Conservation (phyloP, 2,113 vertebrate genomes). For the Ellobius talpinus region DNA sequence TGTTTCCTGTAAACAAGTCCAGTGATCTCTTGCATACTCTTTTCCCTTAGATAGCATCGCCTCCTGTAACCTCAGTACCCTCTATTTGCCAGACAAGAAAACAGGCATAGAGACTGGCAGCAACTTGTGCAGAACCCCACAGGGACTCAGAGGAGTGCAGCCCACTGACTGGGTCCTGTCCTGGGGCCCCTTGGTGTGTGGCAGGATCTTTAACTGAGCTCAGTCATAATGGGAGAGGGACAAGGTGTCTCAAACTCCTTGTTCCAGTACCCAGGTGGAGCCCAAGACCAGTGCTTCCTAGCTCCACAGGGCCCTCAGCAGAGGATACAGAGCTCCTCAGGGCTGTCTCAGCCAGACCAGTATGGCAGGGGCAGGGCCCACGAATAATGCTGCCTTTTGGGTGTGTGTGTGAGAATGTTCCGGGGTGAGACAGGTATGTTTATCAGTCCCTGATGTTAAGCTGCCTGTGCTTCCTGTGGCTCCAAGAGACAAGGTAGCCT, state of each 20-base stretch:
- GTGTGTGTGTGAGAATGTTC: background rate
- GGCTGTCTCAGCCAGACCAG: no score
- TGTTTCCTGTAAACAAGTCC: accelerated
- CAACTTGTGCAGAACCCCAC: accelerated
- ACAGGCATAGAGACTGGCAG: background rate
- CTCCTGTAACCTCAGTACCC: background rate
- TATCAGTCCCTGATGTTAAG: background rate
- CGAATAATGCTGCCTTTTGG: background rate
- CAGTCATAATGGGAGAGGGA: background rate
- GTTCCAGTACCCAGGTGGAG: background rate
- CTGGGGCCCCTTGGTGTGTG: no score
- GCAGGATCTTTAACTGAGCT: background rate
- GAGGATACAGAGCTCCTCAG: background rate
- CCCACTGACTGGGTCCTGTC: no score
- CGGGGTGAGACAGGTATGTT: no score
- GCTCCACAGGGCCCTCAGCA: accelerated
- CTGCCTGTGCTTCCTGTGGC: accelerated
- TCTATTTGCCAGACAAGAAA: background rate
- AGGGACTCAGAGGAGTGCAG: background rate
- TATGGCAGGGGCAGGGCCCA: accelerated
- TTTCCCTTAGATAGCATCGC: background rate
- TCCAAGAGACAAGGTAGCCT: accelerated
- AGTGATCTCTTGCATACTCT: accelerated
- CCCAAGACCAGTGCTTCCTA: background rate
- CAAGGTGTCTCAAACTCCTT: background rate